Evolutionary conservation across 1,140 invertebrate genomes (phyloP), one percentile per base, ranked within the genome.

Genomic region (Lordiphosa collinella): DNA sequence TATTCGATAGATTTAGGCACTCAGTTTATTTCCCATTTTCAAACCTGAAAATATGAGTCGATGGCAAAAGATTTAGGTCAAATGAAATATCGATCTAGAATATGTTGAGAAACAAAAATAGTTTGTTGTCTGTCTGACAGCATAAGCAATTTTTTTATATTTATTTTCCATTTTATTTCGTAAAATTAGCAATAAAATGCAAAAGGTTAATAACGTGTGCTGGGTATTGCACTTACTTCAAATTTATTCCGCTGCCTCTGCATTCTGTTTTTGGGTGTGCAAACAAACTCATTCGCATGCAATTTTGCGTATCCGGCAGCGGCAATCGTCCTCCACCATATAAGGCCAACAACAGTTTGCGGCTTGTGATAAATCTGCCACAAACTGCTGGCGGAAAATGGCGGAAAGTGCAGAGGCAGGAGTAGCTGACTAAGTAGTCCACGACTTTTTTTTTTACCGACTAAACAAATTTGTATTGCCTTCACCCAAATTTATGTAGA

Each of bases 311-410:
- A 32, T 47, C 44, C 44, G 31, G 11, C 25, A 29, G 4, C 5
- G 8, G 25, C 8, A 18, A 29, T 14, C 9, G 31, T 32, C 29
- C 22, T 11, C 25, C 29, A 13, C 29, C 10, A 16, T 47, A 47
- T 31, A 47, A 13, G 44, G 44, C 9, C 14, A 32, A 29, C 25
- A 29, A 34, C 13, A 18, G 31, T 51, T 29, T 29, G 11, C 11
- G 14, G 11, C n/a, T 51, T 51, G 35, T 12, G 35, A 51, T 51
- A 51, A 51, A 51, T 38, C 48, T 51, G 46, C 46, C 46, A 11
- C 48, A 37, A 34, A 37, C 14, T 50, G 13, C 16, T 14, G 9
- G 25, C 25, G 25, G 25, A 29, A 29, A 29, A 29, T 29, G 29
- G 46, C 46, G 31, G 34, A 18, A 13, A 12, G 9, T 22, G 38